Conservation (phyloP, 2,888 invertebrate genomes). For the Agriopis aurantiaria region DNA sequence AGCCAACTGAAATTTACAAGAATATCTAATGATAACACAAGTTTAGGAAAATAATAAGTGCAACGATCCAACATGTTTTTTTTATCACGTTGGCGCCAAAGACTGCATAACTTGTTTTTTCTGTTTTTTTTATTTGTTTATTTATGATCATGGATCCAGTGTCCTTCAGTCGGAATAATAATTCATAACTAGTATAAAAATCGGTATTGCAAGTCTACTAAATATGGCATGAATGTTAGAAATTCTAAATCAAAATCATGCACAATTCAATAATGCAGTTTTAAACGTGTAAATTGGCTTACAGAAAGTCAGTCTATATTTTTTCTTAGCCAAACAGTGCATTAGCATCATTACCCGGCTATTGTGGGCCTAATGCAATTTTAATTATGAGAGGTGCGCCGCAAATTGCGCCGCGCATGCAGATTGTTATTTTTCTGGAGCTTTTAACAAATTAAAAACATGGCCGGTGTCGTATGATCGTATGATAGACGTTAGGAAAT, state of each 20-base stretch:
- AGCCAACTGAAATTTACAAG: no score
- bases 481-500: conserved; percentile 28
- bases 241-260: conserved; percentile 15
- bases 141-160: no score
- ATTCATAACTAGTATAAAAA: no score
- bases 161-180: no score
- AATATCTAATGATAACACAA: no score
- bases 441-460: conserved; percentile 83
- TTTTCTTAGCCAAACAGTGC: conserved; percentile 75
- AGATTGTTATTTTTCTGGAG: conserved; percentile 81
- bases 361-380: conserved; percentile 83
- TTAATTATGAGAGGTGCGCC: conserved; percentile 84
- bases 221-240: no score
- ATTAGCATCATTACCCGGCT: conserved; percentile 76
- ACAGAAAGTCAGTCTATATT: conserved; percentile 65
- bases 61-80: no score
- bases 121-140: no score
- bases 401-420: conserved; percentile 78
- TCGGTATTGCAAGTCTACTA: no score
- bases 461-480: conserved; percentile 46
- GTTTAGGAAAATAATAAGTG: no score
- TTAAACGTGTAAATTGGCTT: conserved; percentile 66
- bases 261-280: conserved; percentile 56
- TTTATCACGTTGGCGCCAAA: no score
- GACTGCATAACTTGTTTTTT: no score